phyloP scores from a whole-genome alignment of 1,140 invertebrate species.

The Ptiloglossa arizonensis region DNA sequence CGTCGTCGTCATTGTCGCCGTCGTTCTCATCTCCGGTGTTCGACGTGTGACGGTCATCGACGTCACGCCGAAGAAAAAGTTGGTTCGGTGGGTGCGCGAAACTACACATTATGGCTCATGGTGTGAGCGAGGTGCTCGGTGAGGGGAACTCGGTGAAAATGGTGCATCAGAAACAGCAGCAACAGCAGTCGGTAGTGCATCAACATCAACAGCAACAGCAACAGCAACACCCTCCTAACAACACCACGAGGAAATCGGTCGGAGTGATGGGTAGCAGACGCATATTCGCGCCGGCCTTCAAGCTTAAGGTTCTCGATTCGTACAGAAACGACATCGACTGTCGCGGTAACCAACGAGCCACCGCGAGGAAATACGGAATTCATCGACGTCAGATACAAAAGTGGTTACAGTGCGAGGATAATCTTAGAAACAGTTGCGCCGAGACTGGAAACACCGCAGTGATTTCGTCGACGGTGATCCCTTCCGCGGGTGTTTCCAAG shows the following conservation, averaged over 20 bases:
- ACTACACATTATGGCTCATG: conserved; percentile 82
- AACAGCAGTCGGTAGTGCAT: conserved; percentile 71
- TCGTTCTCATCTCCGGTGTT: conserved; percentile 70
- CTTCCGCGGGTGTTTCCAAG: conserved; percentile 43
- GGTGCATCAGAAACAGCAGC: conserved; percentile 81
- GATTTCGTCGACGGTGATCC: conserved; percentile 48
- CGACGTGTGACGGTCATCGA: conserved; percentile 47
- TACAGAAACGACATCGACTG: conserved; percentile 92
- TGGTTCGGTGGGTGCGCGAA: conserved; percentile 47
- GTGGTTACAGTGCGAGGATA: conserved; percentile 92
- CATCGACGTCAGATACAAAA: conserved; percentile 93
- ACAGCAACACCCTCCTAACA: too few species aligned
- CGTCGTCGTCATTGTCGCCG: conserved; percentile 45
- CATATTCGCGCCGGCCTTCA: conserved; percentile 92
- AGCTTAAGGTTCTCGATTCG: conserved; percentile 92
- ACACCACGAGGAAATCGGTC: conserved; percentile 80
- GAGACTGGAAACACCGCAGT: conserved; percentile 74
- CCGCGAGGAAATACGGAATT: conserved; percentile 92
- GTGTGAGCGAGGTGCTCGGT: conserved; percentile 80
- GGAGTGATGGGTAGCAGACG: conserved; percentile 88
- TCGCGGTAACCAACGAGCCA: conserved; percentile 91
- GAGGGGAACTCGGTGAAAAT: conserved; percentile 73
- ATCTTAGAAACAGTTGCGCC: conserved; percentile 86
- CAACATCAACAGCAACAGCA: conserved; percentile 79
- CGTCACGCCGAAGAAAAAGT: conserved; percentile 54